phyloP scores from a whole-genome alignment of 1,140 invertebrate genomes.

The Cydia fagiglandana region DNA sequence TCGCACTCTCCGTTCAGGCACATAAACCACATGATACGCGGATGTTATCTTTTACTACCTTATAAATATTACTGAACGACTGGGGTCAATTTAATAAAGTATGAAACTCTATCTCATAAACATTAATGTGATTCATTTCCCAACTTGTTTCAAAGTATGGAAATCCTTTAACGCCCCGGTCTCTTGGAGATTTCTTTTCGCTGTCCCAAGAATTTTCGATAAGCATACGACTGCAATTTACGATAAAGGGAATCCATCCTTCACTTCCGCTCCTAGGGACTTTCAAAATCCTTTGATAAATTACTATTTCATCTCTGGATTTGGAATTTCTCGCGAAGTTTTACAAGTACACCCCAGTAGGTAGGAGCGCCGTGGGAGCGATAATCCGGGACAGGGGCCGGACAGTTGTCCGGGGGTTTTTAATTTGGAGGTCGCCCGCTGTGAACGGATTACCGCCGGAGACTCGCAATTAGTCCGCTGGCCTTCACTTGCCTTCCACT shows the following conservation, averaged over 20 bases:
- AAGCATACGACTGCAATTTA: conserved; percentile 56
- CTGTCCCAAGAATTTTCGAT: conserved; percentile 42
- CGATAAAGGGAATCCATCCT: conserved; percentile 67
- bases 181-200: conserved; percentile 37
- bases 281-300: conserved; percentile 75
- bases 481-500: conserved; percentile 45
- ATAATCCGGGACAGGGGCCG: conserved; percentile 60
- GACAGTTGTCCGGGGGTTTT: conserved; percentile 67
- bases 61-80: conserved; percentile 44
- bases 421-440: conserved; percentile 73
- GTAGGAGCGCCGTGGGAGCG: conserved; percentile 54
- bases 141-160: conserved; percentile 29
- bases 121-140: conserved; percentile 7
- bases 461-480: conserved; percentile 68
- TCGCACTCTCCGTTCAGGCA: conserved; percentile 50
- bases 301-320: conserved; percentile 76
- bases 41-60: conserved; percentile 58
- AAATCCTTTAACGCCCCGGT: conserved; percentile 24
- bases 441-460: conserved; percentile 71
- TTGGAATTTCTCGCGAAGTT: conserved; percentile 61
- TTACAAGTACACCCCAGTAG: conserved; percentile 55
- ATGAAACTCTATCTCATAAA: neutral
- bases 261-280: conserved; percentile 58
- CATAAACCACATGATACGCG: conserved; percentile 52
- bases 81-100: neutral